Base-by-base conservation (phyloP, 2,113 vertebrate genomes). In the Eonycteris spelaea region DNA sequence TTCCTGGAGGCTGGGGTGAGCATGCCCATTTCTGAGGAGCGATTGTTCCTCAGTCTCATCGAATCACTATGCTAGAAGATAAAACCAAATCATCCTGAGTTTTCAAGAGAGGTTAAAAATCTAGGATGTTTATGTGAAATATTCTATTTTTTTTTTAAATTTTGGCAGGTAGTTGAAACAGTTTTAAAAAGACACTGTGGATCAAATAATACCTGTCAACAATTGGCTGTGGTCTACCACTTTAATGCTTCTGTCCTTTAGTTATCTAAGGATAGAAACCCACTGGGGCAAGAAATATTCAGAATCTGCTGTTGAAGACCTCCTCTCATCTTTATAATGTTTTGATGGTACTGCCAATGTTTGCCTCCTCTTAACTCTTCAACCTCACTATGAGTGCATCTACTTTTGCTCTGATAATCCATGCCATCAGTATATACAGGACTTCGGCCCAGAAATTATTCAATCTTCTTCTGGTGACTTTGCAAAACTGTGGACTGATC, bases 11-110 rank as follows among this genome's bases (percentile, higher is more conserved):
- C 4, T 9, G 74, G 7, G 43, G 33, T 40, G 7, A 2, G 3
- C n/a, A 0, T 33, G 16, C 9, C 33, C 43, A 6, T 19, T 2
- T 38, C 8, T 59, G 67, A 75, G 9, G 16, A 38, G 6, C 24
- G 38, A 8, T 16, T 57, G 38, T 9, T 45, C 21, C 51, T 86
- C 70, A 40, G 21, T 86, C 21, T 51, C 28, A 8, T 0, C 19
- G n/a, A 51, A 43, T 75, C 68, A 70, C 61, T 14, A 67, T 3
- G 21, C 11, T 19, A 33, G 65, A 78, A 51, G 38, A 78, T 80
- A 79, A 26, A 68, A 59, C 30, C 0, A n/a, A 11, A n/a, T 74
- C 4, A 30, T 75, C 3, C 5, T 74, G 8, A 43, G 22, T 74
- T 93, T 79, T 35, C 9, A 45, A 28, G 10, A 53, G 35, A 33